These are phyloP conservation scores for Epizoanthus ramosus DNA, from an alignment of 92 coral and sea anemone species.

Conservation along the genomic window DNA sequence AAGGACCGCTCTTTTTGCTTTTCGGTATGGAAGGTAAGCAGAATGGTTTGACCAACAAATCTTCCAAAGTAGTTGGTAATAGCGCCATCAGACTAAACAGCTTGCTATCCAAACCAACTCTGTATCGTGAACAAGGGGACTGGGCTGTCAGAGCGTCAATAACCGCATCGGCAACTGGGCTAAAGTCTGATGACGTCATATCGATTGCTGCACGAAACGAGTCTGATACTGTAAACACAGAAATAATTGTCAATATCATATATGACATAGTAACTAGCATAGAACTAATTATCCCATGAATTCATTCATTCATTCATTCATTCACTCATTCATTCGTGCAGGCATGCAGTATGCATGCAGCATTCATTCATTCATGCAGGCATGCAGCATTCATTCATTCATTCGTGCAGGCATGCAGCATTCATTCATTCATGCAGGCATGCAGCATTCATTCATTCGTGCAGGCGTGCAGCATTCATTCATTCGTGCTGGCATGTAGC, in stretches of 20 bases:
- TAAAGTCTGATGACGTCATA: conserved; percentile 20
- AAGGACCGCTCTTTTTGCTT: conserved; percentile 19
- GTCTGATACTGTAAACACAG: conserved; percentile 35
- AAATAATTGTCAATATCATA: neutral
- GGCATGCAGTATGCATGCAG: too few relatives aligned
- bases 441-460: too few relatives aligned
- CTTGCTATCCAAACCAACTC: conserved; percentile 52
- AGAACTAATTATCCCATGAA: too few relatives aligned
- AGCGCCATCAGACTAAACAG: conserved; percentile 5
- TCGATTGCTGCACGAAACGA: conserved; percentile 37
- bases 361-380: too few relatives aligned
- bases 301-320: too few relatives aligned
- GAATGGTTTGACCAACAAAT: conserved; percentile 4
- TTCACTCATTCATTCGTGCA: too few relatives aligned
- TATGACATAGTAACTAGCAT: too few relatives aligned
- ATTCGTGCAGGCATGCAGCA: too few relatives aligned
- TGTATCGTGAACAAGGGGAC: conserved; percentile 46
- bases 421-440: too few relatives aligned
- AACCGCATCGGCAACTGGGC: conserved; percentile 46
- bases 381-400: too few relatives aligned
- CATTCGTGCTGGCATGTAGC: too few relatives aligned
- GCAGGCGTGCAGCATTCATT: too few relatives aligned
- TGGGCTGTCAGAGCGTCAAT: conserved; percentile 53
- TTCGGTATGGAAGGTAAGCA: conserved; percentile 19
- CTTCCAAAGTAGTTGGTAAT: conserved; percentile 25